A percentile compares a stretch with the other conserved stretches of the same genome.
These are phyloP conservation scores for Bos taurus DNA, from an alignment of 2,113 vertebrate genomes.

Conservation along the genomic window ARS-UCD2.0 NC_037354.1:11515501-11516000, in stretches of 20 bases:
- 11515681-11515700: neutral
- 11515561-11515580: neutral
- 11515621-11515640: neutral
- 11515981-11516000: neutral
- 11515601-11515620: neutral
- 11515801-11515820: neutral
- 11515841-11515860: neutral
- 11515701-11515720: neutral
- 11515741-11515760: neutral
- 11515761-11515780: neutral
- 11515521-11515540: neutral
- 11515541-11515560: neutral
- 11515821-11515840: neutral
- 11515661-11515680: neutral
- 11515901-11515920: neutral
- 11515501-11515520: neutral
- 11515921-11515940: neutral
- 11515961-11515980: neutral
- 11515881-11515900: neutral
- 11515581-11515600: fast-evolving
- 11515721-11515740: neutral
- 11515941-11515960: neutral
- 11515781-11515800: neutral
- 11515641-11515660: neutral
- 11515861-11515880: neutral